Conservation (phyloP, 2,113 vertebrate genomes). For the Beaufortia kweichowensis region DNA sequence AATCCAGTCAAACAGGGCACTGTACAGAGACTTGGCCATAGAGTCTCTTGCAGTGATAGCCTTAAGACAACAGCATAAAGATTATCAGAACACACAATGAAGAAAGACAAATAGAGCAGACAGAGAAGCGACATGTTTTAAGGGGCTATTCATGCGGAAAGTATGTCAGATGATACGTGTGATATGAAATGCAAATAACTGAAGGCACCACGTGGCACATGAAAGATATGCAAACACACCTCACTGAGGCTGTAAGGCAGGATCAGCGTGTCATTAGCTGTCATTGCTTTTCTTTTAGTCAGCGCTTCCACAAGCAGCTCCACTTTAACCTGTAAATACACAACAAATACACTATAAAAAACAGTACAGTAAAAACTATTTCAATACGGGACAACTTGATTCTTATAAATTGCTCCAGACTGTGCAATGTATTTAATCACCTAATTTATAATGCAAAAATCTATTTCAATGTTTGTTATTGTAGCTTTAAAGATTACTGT, state of each 20-base stretch:
- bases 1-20: constrained; percentile 94
- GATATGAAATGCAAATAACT: not conserved
- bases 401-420: not conserved
- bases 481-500: too few relatives aligned
- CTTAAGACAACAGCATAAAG: constrained; percentile 61
- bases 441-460: not conserved
- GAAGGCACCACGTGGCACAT: not conserved
- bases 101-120: not conserved
- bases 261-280: constrained; percentile 76
- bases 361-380: too few relatives aligned
- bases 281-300: constrained; percentile 87
- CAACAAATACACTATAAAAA: not conserved
- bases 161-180: not conserved
- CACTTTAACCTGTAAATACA: constrained; percentile 79
- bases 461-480: too few relatives aligned
- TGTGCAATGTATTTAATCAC: not conserved
- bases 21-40: constrained; percentile 93
- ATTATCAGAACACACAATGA: not conserved
- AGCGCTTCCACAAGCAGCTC: constrained; percentile 86
- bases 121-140: not conserved
- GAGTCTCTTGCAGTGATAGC: constrained; percentile 86
- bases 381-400: not conserved
- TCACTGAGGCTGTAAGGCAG: constrained; percentile 85
- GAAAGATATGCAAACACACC: constrained; percentile 68
- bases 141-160: not conserved